Evolutionary conservation across 2,888 invertebrate species (phyloP).

Genomic region (Chloromyia formosa): DNA sequence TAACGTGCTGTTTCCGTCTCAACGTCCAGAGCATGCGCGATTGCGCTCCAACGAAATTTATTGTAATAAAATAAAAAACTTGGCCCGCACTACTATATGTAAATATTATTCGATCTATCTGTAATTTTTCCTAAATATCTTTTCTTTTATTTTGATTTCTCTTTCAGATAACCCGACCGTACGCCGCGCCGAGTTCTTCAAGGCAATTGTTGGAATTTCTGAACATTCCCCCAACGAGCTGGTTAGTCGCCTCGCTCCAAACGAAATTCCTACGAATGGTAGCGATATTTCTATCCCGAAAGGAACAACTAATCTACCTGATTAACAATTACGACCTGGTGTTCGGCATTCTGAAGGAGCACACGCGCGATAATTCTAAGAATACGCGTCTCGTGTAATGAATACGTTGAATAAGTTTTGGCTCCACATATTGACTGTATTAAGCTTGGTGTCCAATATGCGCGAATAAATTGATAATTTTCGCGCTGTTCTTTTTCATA

Average conservation of each 20-base stretch:
- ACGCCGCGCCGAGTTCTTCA: constrained; percentile 97
- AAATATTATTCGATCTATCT: constrained; percentile 56
- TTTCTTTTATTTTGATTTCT: neutral
- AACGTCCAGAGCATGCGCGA: constrained; percentile 95
- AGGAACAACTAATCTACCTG: constrained; percentile 95
- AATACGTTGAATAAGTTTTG: constrained; percentile 96
- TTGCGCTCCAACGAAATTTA: constrained; percentile 90
- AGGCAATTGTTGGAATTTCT: constrained; percentile 93
- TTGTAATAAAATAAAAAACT: constrained; percentile 90
- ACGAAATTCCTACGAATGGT: constrained; percentile 96
- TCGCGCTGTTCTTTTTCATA: constrained; percentile 71
- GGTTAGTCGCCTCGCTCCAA: constrained; percentile 84
- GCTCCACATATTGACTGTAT: constrained; percentile 96
- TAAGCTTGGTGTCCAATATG: constrained; percentile 86
- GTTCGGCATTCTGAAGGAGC: constrained; percentile 82
- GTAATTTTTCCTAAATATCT: neutral
- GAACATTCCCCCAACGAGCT: constrained; percentile 92
- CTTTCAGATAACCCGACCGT: constrained; percentile 90
- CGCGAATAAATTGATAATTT: constrained; percentile 94
- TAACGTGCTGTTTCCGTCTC: constrained; percentile 85
- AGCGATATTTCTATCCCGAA: constrained; percentile 89
- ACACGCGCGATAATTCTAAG: constrained; percentile 93
- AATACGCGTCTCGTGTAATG: constrained; percentile 93
- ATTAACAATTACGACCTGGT: constrained; percentile 99
- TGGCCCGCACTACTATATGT: constrained; percentile 98